Evolutionary conservation across 1,140 invertebrate species (phyloP).

Genomic region (Propsilocerus akamusi): DNA sequence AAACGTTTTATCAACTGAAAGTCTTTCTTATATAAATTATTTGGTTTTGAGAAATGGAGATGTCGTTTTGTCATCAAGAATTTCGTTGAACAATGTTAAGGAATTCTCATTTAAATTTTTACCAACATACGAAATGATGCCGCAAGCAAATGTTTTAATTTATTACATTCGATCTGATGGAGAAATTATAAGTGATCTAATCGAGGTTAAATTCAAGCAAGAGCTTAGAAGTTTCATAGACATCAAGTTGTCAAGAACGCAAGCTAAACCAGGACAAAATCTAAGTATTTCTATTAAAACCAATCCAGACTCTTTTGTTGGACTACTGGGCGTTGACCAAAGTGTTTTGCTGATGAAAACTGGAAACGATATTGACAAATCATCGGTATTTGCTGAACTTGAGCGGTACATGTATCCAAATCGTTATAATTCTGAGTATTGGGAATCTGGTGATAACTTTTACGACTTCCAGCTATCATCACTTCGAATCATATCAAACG

Average conservation of each 20-base stretch:
- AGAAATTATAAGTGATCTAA: conserved; percentile 67
- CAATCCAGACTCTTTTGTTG: conserved; percentile 72
- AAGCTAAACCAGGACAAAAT: conserved; percentile 47
- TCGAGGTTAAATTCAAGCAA: conserved; percentile 61
- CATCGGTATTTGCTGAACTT: not conserved
- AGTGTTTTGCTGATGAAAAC: conserved; percentile 55
- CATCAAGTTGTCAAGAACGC: conserved; percentile 30
- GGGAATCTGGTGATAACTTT: not conserved
- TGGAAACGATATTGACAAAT: conserved; percentile 30
- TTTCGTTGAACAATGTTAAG: conserved; percentile 24
- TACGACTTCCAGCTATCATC: not conserved
- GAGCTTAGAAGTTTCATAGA: conserved; percentile 57
- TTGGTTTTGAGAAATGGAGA: conserved; percentile 76
- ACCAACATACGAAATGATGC: conserved; percentile 65
- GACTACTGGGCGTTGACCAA: conserved; percentile 73
- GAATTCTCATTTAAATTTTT: conserved; percentile 35
- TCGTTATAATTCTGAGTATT: not conserved
- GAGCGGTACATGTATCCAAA: not conserved
- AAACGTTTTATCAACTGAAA: conserved; percentile 60
- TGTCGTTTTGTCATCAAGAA: conserved; percentile 49
- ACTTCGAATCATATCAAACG: not conserved
- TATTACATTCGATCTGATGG: conserved; percentile 52
- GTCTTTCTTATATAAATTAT: conserved; percentile 57
- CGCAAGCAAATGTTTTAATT: conserved; percentile 59
- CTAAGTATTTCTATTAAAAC: conserved; percentile 56